Evolutionary conservation across 2,113 vertebrate genomes (phyloP).

Genomic region (Cranoglanis bouderius): DNA sequence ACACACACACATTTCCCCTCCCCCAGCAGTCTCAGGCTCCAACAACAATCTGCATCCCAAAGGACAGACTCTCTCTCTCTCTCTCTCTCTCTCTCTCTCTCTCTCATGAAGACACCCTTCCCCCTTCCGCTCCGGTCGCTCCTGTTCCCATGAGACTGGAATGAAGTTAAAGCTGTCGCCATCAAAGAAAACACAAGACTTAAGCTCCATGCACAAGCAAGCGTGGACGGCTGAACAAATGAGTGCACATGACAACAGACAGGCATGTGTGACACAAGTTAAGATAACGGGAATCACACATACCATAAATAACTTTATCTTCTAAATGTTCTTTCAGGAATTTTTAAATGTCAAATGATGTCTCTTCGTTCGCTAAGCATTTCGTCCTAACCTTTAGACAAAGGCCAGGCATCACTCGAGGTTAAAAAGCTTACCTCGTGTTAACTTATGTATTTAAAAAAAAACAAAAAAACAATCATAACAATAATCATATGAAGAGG

Average conservation of each 20-base stretch:
- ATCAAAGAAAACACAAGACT: constrained; percentile 48
- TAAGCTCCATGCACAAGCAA: constrained; percentile 12
- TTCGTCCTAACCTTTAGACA: constrained; percentile 14
- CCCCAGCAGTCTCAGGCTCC: constrained; percentile 54
- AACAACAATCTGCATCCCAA: constrained; percentile 70
- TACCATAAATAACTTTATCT: constrained; percentile 18
- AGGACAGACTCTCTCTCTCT: constrained; percentile 60
- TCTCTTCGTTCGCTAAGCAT: not conserved
- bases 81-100: constrained; percentile 46
- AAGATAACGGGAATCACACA: not conserved
- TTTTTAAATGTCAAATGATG: not conserved
- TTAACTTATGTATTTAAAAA: not conserved
- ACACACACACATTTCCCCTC: constrained; percentile 35
- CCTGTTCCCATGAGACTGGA: constrained; percentile 48
- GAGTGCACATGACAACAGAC: constrained; percentile 28
- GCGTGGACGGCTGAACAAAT: not conserved
- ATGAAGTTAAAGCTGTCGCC: constrained; percentile 48
- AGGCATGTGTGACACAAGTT: constrained; percentile 22
- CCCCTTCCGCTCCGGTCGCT: constrained; percentile 50
- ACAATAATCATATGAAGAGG: not conserved
- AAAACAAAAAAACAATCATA: not conserved
- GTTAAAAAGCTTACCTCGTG: not conserved
- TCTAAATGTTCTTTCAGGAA: not conserved
- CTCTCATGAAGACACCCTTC: constrained; percentile 49
- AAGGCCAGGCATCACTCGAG: not conserved